Evolutionary conservation across 2,888 invertebrate genomes (phyloP).

Genomic region (Drosophila leonis): DNA sequence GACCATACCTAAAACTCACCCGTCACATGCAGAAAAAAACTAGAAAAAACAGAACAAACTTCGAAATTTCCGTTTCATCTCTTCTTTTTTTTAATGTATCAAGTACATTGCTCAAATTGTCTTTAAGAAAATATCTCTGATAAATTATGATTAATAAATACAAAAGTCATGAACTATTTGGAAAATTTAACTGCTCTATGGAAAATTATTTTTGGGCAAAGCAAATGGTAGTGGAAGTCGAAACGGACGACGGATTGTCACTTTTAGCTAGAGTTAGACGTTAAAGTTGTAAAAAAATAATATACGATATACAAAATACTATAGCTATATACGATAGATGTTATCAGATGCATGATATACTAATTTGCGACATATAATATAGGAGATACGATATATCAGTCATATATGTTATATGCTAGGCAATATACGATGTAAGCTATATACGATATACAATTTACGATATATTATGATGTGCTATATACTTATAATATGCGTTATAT

Average conservation of each 20-base stretch:
- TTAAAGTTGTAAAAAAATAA: too few species aligned
- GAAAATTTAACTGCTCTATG: neutral
- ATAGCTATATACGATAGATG: too few species aligned
- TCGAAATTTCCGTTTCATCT: neutral
- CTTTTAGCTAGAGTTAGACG: too few species aligned
- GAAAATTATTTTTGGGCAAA: neutral
- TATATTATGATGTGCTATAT: too few species aligned
- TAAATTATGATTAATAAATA: neutral
- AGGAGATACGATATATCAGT: neutral
- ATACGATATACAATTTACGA: neutral
- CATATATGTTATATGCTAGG: too few species aligned
- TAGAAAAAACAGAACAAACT: neutral
- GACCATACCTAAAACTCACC: neutral
- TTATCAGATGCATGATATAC: too few species aligned
- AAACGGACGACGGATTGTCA: too few species aligned
- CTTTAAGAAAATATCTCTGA: neutral
- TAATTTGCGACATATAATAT: too few species aligned
- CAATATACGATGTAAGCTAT: too few species aligned
- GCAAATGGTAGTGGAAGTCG: neutral
- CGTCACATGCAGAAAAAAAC: neutral
- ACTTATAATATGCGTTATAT: neutral
- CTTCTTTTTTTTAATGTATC: neutral
- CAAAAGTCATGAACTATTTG: neutral
- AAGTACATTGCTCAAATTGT: constrained; percentile 1
- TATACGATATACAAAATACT: too few species aligned